These are phyloP conservation scores for Leptura quadrifasciata DNA, from an alignment of 2,888 invertebrate genomes.

Conservation along the genomic window DNA sequence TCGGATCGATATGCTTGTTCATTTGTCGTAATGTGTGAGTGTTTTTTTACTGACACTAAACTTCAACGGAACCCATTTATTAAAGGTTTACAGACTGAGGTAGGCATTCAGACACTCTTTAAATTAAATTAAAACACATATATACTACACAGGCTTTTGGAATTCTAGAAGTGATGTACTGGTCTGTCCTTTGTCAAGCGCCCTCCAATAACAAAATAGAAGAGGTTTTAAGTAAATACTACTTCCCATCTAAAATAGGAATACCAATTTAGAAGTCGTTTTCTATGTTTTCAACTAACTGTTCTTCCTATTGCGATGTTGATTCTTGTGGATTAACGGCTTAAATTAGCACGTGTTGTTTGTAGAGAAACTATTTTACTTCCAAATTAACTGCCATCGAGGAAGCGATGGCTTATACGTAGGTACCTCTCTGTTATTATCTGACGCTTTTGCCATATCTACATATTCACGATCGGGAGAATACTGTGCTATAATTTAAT, in stretches of 20 bases:
- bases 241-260: background rate
- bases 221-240: no score
- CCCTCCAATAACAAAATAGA: no score
- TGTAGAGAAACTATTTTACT: background rate
- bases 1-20: no score
- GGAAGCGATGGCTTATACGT: background rate
- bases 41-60: background rate
- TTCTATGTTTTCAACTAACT: background rate
- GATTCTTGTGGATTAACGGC: background rate
- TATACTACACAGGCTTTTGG: background rate
- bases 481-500: background rate
- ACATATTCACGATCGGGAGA: background rate
- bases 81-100: background rate
- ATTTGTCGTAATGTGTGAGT: no score
- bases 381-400: background rate
- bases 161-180: no score
- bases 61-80: background rate
- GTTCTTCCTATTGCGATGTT: background rate
- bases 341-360: background rate
- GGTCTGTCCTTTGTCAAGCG: no score
- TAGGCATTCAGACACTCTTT: background rate
- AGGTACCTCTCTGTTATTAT: background rate
- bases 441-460: background rate
- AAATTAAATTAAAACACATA: background rate
- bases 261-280: background rate